These are phyloP conservation scores for Caenorhabditis remanei DNA, from an alignment of 1,140 invertebrate genomes.

Conservation along the genomic window DNA sequence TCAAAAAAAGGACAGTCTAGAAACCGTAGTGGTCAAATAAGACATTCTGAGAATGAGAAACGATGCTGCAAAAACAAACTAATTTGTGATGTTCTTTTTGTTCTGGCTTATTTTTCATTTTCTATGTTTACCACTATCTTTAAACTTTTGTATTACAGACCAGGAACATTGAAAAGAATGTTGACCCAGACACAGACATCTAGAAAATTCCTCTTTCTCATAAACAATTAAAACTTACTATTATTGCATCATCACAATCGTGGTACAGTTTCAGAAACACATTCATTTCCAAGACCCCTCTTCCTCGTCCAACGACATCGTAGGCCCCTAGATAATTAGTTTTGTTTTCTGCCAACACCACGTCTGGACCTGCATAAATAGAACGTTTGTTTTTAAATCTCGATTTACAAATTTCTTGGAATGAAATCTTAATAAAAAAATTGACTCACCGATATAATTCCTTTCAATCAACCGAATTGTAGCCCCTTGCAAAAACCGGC, in stretches of 20 bases:
- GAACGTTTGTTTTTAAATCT: not conserved
- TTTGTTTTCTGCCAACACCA: constrained; percentile 67
- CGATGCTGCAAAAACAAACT: too few species aligned
- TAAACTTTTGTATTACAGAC: too few species aligned
- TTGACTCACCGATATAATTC: constrained; percentile 66
- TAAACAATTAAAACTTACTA: constrained; percentile 40
- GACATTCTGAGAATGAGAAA: too few species aligned
- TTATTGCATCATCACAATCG: constrained; percentile 69
- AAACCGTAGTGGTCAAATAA: too few species aligned
- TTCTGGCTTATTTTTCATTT: too few species aligned
- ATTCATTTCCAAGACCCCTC: constrained; percentile 68
- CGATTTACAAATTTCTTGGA: not conserved
- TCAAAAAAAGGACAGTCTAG: too few species aligned
- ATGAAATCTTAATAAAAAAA: constrained; percentile 18
- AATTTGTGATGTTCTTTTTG: too few species aligned
- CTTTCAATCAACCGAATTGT: constrained; percentile 71
- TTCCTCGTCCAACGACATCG: constrained; percentile 66
- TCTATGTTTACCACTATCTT: too few species aligned
- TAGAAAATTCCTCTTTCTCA: not conserved
- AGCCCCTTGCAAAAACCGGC: constrained; percentile 47
- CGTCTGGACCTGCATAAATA: constrained; percentile 66
- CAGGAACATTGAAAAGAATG: not conserved
- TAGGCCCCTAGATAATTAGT: constrained; percentile 70
- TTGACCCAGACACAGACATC: not conserved
- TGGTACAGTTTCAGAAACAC: constrained; percentile 70